These are phyloP conservation scores for Taphrorychus bicolor DNA, from an alignment of 2,888 invertebrate genomes.

Conservation along the genomic window DNA sequence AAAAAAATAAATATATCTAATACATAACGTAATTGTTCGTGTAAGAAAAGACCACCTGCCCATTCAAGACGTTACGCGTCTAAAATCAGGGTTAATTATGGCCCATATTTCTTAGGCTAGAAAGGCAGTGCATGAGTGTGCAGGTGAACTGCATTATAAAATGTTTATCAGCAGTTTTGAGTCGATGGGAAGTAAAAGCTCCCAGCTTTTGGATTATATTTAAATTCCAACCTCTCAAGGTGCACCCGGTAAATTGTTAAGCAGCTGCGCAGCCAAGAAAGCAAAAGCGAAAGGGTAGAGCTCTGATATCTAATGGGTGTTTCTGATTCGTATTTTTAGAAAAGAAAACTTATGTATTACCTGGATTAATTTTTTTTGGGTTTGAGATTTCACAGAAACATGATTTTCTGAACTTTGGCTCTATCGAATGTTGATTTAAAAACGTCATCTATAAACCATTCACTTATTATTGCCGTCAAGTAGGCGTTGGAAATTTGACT, in stretches of 20 bases:
- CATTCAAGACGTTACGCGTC: constrained; percentile 12
- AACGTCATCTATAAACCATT: too few species aligned
- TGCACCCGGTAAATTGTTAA: neutral
- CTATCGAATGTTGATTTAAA: too few species aligned
- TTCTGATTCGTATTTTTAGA: too few species aligned
- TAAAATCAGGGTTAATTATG: constrained; percentile 28
- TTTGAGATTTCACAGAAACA: too few species aligned
- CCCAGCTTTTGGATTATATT: constrained; percentile 4
- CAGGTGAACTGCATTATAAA: constrained; percentile 24
- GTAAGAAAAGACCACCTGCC: constrained; percentile 15
- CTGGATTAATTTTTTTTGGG: too few species aligned
- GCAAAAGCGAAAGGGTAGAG: neutral
- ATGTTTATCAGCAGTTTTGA: constrained; percentile 10
- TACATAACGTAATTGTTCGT: too few species aligned
- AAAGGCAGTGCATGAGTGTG: neutral
- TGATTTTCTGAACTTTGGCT: too few species aligned
- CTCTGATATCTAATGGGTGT: too few species aligned
- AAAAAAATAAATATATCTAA: neutral
- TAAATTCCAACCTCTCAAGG: constrained; percentile 6
- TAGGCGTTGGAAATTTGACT: too few species aligned
- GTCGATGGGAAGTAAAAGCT: neutral
- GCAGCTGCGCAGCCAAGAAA: constrained; percentile 7
- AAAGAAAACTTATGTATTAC: too few species aligned
- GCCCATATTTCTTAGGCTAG: constrained; percentile 4
- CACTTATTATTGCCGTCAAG: too few species aligned